Conservation (phyloP, 2,113 vertebrate genomes). For the Edolisoma coerulescens region DNA sequence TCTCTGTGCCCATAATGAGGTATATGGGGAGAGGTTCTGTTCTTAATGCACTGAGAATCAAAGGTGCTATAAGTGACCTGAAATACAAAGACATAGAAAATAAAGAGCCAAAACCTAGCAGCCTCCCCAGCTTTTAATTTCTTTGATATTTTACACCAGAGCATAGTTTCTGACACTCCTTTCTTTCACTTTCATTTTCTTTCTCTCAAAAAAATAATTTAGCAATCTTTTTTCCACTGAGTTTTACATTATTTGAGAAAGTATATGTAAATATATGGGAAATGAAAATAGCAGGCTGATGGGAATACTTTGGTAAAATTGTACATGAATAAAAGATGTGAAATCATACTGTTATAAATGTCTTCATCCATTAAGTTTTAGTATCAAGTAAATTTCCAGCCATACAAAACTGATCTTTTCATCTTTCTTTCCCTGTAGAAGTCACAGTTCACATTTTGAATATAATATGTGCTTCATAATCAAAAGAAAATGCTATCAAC, state of each 20-base stretch:
- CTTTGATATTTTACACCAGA: not conserved
- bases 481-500: not conserved
- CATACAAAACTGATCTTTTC: not conserved
- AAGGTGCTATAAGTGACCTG: not conserved
- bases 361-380: not conserved
- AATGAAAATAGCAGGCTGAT: constrained; percentile 1
- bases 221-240: not conserved
- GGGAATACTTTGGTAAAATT: not conserved
- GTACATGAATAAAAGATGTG: not conserved
- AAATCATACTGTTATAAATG: not conserved
- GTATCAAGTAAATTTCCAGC: not conserved
- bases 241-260: not conserved
- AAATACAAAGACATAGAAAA: not conserved
- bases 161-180: not conserved
- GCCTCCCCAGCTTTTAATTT: not conserved
- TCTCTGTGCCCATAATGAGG: not conserved
- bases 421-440: not conserved
- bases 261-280: not conserved
- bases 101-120: not conserved
- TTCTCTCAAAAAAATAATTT: not conserved
- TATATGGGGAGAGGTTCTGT: not conserved
- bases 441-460: not conserved
- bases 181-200: not conserved
- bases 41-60: not conserved
- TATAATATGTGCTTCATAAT: not conserved